Evolutionary conservation across 2,113 vertebrate species (phyloP).

Genomic region (Pagrus major): DNA sequence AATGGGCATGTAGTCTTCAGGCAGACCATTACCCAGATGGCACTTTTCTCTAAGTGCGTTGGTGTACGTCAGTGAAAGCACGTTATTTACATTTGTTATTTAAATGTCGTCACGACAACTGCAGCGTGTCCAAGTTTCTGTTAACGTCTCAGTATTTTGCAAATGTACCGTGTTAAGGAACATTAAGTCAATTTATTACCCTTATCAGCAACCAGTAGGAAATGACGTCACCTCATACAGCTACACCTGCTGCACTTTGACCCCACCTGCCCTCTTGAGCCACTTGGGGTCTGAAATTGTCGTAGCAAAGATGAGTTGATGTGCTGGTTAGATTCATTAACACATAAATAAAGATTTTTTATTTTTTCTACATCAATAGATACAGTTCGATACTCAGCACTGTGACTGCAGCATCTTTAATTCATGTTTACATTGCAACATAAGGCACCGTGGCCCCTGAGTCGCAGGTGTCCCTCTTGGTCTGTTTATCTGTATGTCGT

Average conservation of each 20-base stretch:
- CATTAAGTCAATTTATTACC: slow-evolving; percentile 20
- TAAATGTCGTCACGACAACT: not conserved
- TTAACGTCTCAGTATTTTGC: not conserved
- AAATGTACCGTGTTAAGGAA: not conserved
- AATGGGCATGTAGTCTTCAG: not conserved
- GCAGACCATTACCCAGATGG: not conserved
- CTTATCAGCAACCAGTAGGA: slow-evolving; percentile 13
- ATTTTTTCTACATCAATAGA: not conserved
- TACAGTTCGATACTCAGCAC: not conserved
- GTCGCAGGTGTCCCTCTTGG: slow-evolving; percentile 4
- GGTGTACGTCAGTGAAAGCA: not conserved
- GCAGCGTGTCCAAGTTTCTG: not conserved
- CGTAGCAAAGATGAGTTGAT: not conserved
- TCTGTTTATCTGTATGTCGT: slow-evolving; percentile 40
- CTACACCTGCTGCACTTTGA: not conserved
- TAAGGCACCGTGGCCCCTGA: slow-evolving; percentile 5
- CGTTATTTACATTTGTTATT: slow-evolving; percentile 24
- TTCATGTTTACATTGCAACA: slow-evolving; percentile 13
- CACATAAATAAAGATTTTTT: too few species aligned
- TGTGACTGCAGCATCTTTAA: not conserved
- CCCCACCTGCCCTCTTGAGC: slow-evolving; percentile 4
- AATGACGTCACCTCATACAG: slow-evolving; percentile 14
- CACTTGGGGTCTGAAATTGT: not conserved
- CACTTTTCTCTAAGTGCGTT: not conserved
- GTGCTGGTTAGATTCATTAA: too few species aligned